Evolutionary conservation across 92 coral and sea anemone species (phyloP), one percentile per base, ranked within the genome.

Genomic region (Phenganax marumi): DNA sequence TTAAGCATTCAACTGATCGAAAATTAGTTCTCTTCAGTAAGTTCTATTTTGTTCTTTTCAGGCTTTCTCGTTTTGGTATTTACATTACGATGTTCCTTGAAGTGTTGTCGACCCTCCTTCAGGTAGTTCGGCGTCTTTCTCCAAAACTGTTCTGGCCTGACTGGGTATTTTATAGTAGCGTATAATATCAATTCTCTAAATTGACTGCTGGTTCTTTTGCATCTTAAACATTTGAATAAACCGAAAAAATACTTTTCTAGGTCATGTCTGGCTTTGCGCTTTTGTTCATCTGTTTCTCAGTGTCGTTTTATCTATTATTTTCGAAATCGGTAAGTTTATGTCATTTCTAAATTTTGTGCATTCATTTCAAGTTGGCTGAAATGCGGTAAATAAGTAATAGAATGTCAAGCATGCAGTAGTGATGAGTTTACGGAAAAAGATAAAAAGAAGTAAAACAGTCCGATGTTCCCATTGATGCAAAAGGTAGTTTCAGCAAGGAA

Each of bases 51-150:
- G 7, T 46, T 25, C 73, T 61, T n/a, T 78, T 61, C 51, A 78
- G 83, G 18, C 19, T 78, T 8, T 43, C 83, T 14, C 83, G 83
- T 10, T 61, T 43, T 39, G 83, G 83, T 0, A 62, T 78, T 39
- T 78, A 78, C 73, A 63, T 78, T 19, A 62, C 73, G 8, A 78
- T 78, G 83, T 78, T 78, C 16, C 61, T 78, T 12, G 83, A 78
- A 62, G 83, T 78, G 11, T n/a, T 78, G 65, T 47, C 53, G 7
- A 78, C 83, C 19, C 60, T 78, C 1, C 46, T 78, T 16, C 72
- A 50, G 83, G 83, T 78, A 62, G 8, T 14, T 8, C 58, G 17
- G 10, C 24, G 21, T 72, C 33, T 48, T 72, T 72, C 22, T 72
- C 47, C 24, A 48, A 23, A 2, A 39, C 17, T 6, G 18, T 39